Percentiles rank a stretch among this genome's conserved stretches.
Conservation (phyloP, 2,113 vertebrate species). For the Potamarius usumacintae region DNA sequence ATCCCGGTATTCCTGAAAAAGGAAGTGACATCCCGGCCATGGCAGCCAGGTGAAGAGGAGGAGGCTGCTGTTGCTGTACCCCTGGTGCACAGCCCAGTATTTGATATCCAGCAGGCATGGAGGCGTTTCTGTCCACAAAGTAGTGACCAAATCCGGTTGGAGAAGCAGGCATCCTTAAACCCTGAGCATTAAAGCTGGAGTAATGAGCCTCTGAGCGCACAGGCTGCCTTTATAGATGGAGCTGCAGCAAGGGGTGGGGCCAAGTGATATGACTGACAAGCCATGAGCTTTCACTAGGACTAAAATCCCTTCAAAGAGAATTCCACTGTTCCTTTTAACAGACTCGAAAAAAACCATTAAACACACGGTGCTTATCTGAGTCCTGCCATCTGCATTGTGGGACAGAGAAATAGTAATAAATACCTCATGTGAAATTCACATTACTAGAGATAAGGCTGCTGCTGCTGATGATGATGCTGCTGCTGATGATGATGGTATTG, state of each 20-base stretch:
- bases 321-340: slow-evolving; percentile 76
- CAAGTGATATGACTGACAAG: slow-evolving; percentile 68
- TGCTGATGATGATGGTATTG: not conserved
- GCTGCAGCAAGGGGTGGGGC: slow-evolving; percentile 43
- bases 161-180: slow-evolving; percentile 73
- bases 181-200: slow-evolving; percentile 48
- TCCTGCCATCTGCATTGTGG: slow-evolving; percentile 51
- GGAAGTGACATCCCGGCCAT: slow-evolving; percentile 68
- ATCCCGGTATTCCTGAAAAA: slow-evolving; percentile 75
- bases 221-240: slow-evolving; percentile 59
- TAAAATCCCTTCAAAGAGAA: slow-evolving; percentile 79
- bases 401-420: slow-evolving; percentile 46
- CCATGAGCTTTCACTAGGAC: slow-evolving; percentile 66
- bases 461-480: not conserved
- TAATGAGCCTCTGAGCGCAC: slow-evolving; percentile 26
- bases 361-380: slow-evolving; percentile 56
- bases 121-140: slow-evolving; percentile 70
- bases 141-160: slow-evolving; percentile 74
- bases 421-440: slow-evolving; percentile 53
- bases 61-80: slow-evolving; percentile 65
- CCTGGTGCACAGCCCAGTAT: slow-evolving; percentile 67
- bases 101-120: slow-evolving; percentile 70
- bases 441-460: slow-evolving; percentile 31
- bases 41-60: slow-evolving; percentile 66
- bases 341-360: slow-evolving; percentile 60